Base-by-base conservation (phyloP, 2,888 invertebrate species). In the Chorisops tibialis region DNA sequence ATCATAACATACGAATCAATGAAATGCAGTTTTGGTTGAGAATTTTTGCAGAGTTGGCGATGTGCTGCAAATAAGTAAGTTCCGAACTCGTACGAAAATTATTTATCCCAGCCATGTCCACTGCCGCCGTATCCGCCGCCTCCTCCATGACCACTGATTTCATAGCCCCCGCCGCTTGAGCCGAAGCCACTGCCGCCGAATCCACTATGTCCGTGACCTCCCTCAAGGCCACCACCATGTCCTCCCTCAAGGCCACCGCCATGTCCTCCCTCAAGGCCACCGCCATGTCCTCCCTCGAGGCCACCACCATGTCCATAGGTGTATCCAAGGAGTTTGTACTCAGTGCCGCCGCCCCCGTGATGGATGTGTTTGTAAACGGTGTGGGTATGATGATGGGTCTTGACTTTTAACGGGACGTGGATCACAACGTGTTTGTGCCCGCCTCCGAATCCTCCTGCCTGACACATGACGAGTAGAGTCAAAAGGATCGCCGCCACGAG, bases 371-470 rank as follows among this genome's bases (percentile, higher is more conserved):
- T 89, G 67, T 87, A 87, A 45, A 88, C 84, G 45, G 89, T 90
- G 72, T 89, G 89, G 59, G 88, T 89, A 71, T 89, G 89, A 69
- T 89, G 87, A 70, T 87, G 84, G 66, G 87, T 86, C 72, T 90
- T 88, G 67, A 90, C 83, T 75, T 87, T 87, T 74, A 87, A 81
- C 1, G 90, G 90, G 52, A 90, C 88, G 77, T 90, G 89, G 74
- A 90, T 89, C 70, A 89, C 82, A 67, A 89, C 87, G 71, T 87
- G 88, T 70, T 87, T 86, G 75, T 87, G 85, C 37, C 78, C 76
- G 64, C 81, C 79, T 18, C 71, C 82, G 65, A 80, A 70, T 37
- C 73, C 69, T 69, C 73, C 69, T 69, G 74, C 66, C 71, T 69
- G 66, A 78, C 73, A 74, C 70, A 78, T 45, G 75, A 79, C 71